Evolutionary conservation across 2,797 vertebrate genomes (phyloP).

Genomic region (Yasuhikotakia modesta): DNA sequence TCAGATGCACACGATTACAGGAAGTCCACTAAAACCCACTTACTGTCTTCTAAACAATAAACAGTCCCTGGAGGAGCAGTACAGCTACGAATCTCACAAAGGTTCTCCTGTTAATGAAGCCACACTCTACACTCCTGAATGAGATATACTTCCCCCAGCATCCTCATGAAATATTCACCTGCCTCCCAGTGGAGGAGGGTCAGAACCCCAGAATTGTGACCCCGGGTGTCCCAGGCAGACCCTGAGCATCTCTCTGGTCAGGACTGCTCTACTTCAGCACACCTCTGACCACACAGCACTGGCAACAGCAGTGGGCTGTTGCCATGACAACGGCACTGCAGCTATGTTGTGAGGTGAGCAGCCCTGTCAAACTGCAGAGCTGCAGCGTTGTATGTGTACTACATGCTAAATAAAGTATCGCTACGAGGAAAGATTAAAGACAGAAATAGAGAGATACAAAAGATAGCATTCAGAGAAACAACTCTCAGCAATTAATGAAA

Average conservation of each 20-base stretch:
- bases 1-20: neutral
- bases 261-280: conserved; percentile 45
- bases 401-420: conserved; percentile 53
- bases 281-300: conserved; percentile 50
- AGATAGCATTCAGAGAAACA: conserved; percentile 3
- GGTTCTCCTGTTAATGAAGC: neutral
- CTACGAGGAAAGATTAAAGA: neutral
- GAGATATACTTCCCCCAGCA: neutral
- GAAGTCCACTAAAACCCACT: conserved; percentile 1
- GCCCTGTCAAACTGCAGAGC: conserved; percentile 60
- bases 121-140: conserved; percentile 6
- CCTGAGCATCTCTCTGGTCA: conserved; percentile 41
- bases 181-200: neutral
- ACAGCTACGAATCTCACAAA: conserved; percentile 8
- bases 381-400: conserved; percentile 37
- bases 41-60: conserved; percentile 18
- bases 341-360: conserved; percentile 57
- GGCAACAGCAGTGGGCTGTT: conserved; percentile 70
- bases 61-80: neutral
- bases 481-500: conserved; percentile 42
- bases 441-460: conserved; percentile 14
- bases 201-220: conserved; percentile 28
- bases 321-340: conserved; percentile 74
- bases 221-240: neutral
- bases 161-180: conserved; percentile 36